These are phyloP conservation scores for Clarias pachynema DNA, from an alignment of 2,797 vertebrate species.

Conservation along the genomic window DNA sequence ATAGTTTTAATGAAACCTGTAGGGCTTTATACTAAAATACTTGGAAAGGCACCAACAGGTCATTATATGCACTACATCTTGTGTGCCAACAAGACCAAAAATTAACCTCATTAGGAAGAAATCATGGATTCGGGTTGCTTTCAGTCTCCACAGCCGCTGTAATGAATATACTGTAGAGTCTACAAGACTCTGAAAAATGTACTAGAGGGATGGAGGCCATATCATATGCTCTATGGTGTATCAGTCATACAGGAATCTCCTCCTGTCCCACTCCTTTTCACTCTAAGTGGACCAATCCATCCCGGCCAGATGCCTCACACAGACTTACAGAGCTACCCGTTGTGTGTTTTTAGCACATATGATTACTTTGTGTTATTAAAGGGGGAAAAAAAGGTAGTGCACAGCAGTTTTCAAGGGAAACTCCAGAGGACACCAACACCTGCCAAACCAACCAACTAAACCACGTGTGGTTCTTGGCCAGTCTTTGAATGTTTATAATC, in stretches of 20 bases:
- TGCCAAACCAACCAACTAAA: constrained; percentile 19
- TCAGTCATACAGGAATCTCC: no score
- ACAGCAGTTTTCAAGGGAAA: constrained; percentile 31
- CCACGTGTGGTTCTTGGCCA: constrained; percentile 1
- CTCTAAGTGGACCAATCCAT: background rate
- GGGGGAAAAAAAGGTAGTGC: background rate
- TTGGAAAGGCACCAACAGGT: background rate
- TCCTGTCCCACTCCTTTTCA: background rate
- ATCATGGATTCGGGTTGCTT: background rate
- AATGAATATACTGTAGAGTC: background rate
- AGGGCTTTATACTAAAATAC: background rate
- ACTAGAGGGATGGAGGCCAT: background rate
- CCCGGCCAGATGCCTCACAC: background rate
- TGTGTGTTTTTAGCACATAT: background rate
- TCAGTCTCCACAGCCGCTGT: background rate
- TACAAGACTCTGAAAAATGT: background rate
- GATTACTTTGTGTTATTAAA: background rate
- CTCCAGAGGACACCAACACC: constrained; percentile 13
- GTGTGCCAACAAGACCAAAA: background rate
- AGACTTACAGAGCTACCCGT: background rate
- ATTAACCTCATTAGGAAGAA: background rate
- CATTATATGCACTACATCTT: background rate
- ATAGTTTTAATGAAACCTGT: background rate
- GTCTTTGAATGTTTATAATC: background rate
- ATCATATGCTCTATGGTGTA: background rate